phyloP scores from a whole-genome alignment of 2,888 invertebrate genomes.

The Orchesellides sinensis region DNA sequence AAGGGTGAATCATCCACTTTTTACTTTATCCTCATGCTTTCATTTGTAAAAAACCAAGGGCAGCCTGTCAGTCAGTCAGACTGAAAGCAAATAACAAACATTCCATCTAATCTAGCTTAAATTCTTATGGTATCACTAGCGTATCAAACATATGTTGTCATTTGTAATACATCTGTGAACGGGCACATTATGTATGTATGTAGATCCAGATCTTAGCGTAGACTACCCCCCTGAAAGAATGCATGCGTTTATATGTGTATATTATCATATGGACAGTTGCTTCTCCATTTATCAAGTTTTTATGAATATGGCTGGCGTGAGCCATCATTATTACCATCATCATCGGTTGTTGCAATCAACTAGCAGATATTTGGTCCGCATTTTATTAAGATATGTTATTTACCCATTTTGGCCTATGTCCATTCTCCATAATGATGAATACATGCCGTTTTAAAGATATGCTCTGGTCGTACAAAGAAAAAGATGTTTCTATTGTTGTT shows the following conservation, averaged over 20 bases:
- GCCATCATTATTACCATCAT: constrained; percentile 5
- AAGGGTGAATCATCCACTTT: neutral
- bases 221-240: too few species aligned
- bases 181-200: neutral
- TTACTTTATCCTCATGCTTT: neutral
- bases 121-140: neutral
- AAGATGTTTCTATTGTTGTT: constrained; percentile 11
- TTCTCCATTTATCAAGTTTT: neutral
- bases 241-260: too few species aligned
- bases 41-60: neutral
- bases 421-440: neutral
- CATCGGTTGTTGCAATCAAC: constrained; percentile 12
- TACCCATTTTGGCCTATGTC: neutral
- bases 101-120: neutral
- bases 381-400: neutral
- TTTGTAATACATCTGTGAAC: neutral
- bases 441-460: constrained; percentile 37
- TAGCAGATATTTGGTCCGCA: constrained; percentile 3
- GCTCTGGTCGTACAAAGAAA: too few species aligned
- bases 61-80: neutral
- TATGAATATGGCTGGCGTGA: constrained; percentile 15
- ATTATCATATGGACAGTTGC: neutral
- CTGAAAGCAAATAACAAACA: neutral
- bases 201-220: neutral
- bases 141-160: constrained; percentile 13